These are phyloP conservation scores for Holacanthella duospinosa DNA, from an alignment of 2,888 invertebrate species.

Conservation along the genomic window DNA sequence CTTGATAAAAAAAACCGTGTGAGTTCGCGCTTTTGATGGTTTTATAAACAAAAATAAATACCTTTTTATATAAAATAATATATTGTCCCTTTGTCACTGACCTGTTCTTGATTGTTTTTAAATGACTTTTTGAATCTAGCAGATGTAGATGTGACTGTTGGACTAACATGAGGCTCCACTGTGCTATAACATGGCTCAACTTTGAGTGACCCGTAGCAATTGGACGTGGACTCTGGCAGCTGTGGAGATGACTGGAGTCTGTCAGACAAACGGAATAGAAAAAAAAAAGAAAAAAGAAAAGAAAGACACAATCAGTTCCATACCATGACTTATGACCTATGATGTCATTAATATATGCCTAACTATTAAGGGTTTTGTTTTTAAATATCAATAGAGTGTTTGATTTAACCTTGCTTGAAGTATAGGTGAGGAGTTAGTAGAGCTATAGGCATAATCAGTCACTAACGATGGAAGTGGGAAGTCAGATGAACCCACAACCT, in stretches of 20 bases:
- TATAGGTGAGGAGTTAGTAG: conserved; percentile 24
- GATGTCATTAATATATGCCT: conserved; percentile 18
- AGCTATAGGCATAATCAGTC: not conserved
- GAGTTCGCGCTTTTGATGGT: too few species aligned
- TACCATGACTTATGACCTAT: too few species aligned
- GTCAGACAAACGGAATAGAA: not conserved
- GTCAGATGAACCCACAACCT: conserved; percentile 8
- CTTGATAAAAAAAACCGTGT: too few species aligned
- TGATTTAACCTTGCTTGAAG: conserved; percentile 34
- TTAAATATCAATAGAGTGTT: not conserved
- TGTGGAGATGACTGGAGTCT: conserved; percentile 21
- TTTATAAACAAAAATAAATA: too few species aligned
- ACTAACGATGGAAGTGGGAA: not conserved
- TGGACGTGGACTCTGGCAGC: conserved; percentile 37
- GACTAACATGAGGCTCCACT: conserved; percentile 36
- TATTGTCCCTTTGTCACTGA: too few species aligned
- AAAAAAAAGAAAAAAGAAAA: conserved; percentile 8
- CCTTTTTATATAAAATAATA: too few species aligned
- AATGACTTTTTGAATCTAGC: conserved; percentile 15
- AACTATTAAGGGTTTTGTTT: too few species aligned
- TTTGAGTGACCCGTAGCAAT: conserved; percentile 31
- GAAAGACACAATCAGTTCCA: conserved; percentile 11
- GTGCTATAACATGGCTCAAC: conserved; percentile 34
- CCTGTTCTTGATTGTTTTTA: not conserved
- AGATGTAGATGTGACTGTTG: conserved; percentile 35